Base-by-base conservation (phyloP, 2,888 invertebrate genomes). In the Latrodectus hesperus region DNA sequence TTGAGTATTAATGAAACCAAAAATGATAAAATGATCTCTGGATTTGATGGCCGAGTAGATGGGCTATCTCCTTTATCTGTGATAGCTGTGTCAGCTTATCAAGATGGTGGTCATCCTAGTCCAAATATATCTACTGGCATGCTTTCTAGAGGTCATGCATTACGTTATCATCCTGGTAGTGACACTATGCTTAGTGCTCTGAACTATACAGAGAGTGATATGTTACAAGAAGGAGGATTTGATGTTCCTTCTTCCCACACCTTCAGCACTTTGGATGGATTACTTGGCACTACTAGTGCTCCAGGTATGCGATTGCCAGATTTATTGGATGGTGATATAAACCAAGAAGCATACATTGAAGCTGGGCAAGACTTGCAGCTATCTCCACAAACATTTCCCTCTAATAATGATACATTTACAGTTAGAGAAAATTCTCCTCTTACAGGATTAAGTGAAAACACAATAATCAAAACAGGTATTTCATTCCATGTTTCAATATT, bases 101-200 rank as follows among this genome's bases (percentile, higher is more conserved):
- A 90, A 83, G 91, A 91, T 72, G 88, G 89, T 53, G 91, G 91
- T 38, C 92, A 92, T 84, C 90, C 91, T 51, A 91, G 92, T 89
- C 92, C 92, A 10, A 91, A 91, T 64, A 86, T 90, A 53, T 90
- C 91, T 11, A 90, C 80, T 68, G 84, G 80, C 64, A 86, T 81
- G 26, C 89, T 89, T 51, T 78, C 85, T 1, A 71, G 85, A 49
- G 70, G 74, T 82, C 91, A 91, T 74, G 90, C 90, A 71, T 88
- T 91, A 74, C 91, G 91, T 53, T 92, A 90, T 76, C 91, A 91
- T 72, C 89, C 91, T 14, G 91, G 92, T 10, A 91, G 92, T 14
- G 92, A 92, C 89, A 91, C 92, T 26, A 92, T 92, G 92, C 91
- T 92, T 60, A 92, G 92, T 91, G 92, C 92, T 79, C 91, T 92